Base-by-base conservation (phyloP, 1,140 invertebrate genomes). In the Himalopsyche phryganea region DNA sequence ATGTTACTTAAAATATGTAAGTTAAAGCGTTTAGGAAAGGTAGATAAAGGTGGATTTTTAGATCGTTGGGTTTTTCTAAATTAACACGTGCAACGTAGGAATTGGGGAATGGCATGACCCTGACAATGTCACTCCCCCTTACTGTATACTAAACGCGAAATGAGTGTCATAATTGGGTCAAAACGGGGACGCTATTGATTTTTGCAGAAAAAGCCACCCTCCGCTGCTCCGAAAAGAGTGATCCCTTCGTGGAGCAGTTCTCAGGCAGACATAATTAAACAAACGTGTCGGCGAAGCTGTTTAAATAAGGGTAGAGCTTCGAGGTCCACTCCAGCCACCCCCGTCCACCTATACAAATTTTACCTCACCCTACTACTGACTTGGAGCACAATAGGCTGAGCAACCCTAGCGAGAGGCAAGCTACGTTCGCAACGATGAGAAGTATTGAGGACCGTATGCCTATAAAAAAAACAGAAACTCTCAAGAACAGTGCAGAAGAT, bases 221-320 rank as follows among this genome's bases (percentile, higher is more conserved):
- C 51, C 11, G 45, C 45, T 28, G 45, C 19, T 23, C 40, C 19
- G 50, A 13, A n/a, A 44, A 52, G 44, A 41, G 51, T 42, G 38
- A 53, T 32, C 51, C 50, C 40, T 51, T 28, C 47, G 17, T 32
- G 55, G 50, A 45, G 47, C 46, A 50, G 51, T 50, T 50, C 40
- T n/a, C 14, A 33, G n/a, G 49, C 48, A 50, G 53, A 60, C 58
- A 53, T 55, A 60, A 60, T 60, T 60, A 60, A 60, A 60, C 58
- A 60, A 60, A 60, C 55, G 52, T 60, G 53, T 60, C 53, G 58
- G 52, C 40, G 40, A 60, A 49, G 58, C 58, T 55, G 52, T 50
- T 56, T 38, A 60, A 60, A 55, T 48, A 54, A 55, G 51, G 58
- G 51, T 48, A 44, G 47, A 45, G 50, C 48, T 35, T 49, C 46